Base-by-base conservation (phyloP, 1,140 invertebrate species). In the Drosophila mayri region DNA sequence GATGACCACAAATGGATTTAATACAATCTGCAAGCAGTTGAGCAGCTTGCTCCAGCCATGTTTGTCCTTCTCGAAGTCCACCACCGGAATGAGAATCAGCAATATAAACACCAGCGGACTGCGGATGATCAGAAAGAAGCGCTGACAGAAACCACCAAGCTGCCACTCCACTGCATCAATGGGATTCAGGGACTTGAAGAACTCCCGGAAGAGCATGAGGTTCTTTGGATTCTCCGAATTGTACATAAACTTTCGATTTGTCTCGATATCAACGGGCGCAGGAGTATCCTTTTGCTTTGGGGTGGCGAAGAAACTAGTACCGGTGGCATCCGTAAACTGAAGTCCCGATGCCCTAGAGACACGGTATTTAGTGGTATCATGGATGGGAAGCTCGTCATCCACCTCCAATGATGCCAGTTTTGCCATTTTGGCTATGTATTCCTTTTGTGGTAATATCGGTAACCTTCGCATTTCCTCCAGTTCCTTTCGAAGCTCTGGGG, bases 21-120 rank as follows among this genome's bases (percentile, higher is more conserved):
- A 60, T 0, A 86, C 55, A 12, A 86, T 79, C 32, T 82, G 83
- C 22, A 59, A 58, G 18, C 83, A 86, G 18, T 86, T 86, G 28
- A 86, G 70, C 38, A 86, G 14, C 52, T 86, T 86, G 64, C 66
- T 87, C 83, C 83, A 87, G 6, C 79, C 83, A 20, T 86, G 83
- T 50, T 76, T 87, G 10, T 72, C 55, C 38, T 32, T 46, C n/a
- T 57, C 46, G 43, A 43, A 79, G 38, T 86, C 76, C 18, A 86
- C 78, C 22, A 60, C 28, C 7, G 83, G 83, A 14, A 86, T 63
- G 3, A 82, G 28, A 3, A 79, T 5, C 1, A 57, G 62, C 14
- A 58, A 14, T 5, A 75, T 7, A 10, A 72, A 11, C 0, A 64
- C 70, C 12, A 86, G 38, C 0, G 79, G 83, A 8, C 62, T 44